Base-by-base conservation (phyloP, 2,888 invertebrate genomes). In the Eulithis testata region DNA sequence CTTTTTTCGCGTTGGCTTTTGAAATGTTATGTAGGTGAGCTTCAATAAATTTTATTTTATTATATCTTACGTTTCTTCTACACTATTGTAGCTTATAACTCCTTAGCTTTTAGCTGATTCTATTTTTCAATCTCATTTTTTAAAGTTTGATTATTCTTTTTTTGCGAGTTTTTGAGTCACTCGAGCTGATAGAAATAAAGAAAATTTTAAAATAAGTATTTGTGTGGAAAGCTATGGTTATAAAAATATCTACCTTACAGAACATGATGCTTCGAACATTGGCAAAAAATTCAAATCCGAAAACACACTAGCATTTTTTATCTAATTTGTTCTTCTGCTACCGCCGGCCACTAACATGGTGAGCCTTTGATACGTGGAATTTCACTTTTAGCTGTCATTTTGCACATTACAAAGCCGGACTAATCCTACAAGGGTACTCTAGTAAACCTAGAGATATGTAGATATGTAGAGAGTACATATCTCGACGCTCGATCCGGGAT, bases 311-410 rank as follows among this genome's bases (percentile, higher is more conserved):
- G 43, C 5, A 47, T 14, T 47, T 47, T 47, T 47, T 9, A 47
- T 47, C 21, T 14, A 47, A 47, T 47, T 14, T 11, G 7, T 7
- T 14, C 14, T 47, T 9, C 36, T n/a, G 40, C 47, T 37, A 36
- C 27, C 14, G 11, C n/a, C 31, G n/a, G 7, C 50, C 50, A 11
- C 36, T 56, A 51, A 56, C 52, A 51, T 14, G n/a, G 62, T 56
- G 21, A 62, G 51, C 37, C 45, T 62, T 62, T 62, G 56, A 36
- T 27, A 55, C 50, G 50, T 44, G 14, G 36, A 55, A 50, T 62
- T 62, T 56, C n/a, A 57, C 37, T 54, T 54, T 54, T 61, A 40
- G 21, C 49, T 49, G 40, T 49, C 21, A 21, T 21, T 43, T 61
- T 61, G 53, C 14, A 11, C 21, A 31, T 36, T 47, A 61, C 54